A percentile compares a stretch with the other conserved stretches of the same genome.
Evolutionary conservation across 1,140 invertebrate genomes (phyloP).

Genomic region (Drosophila triauraria): DNA sequence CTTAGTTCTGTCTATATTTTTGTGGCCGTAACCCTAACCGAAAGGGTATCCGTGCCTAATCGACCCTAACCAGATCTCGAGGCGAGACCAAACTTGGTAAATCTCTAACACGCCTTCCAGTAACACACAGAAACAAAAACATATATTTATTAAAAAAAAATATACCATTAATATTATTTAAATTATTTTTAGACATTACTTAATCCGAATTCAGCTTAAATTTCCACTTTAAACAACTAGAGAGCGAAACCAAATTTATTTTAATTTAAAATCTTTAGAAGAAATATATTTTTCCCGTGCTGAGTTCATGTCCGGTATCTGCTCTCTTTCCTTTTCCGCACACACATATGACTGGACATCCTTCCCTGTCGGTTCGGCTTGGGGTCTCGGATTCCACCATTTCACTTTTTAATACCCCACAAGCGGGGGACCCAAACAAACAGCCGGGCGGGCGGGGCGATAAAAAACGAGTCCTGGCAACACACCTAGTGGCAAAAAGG

Average conservation of each 20-base stretch:
- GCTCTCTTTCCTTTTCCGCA: background rate
- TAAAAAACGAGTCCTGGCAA: slow-evolving; percentile 65
- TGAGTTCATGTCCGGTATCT: background rate
- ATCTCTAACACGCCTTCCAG: slow-evolving; percentile 3
- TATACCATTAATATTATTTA: too few species aligned
- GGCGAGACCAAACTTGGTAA: slow-evolving; percentile 5
- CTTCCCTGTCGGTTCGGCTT: slow-evolving; percentile 12
- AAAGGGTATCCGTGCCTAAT: slow-evolving; percentile 21
- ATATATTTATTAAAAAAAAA: background rate
- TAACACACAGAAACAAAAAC: background rate
- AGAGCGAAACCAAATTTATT: too few species aligned
- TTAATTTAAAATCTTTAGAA: too few species aligned
- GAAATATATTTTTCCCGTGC: background rate
- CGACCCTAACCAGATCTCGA: slow-evolving; percentile 14
- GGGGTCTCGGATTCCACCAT: slow-evolving; percentile 46
- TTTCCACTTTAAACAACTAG: too few species aligned
- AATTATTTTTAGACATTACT: background rate
- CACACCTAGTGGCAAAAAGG: slow-evolving; percentile 72
- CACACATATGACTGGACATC: slow-evolving; percentile 46
- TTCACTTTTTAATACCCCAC: slow-evolving; percentile 71
- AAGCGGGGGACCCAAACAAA: slow-evolving; percentile 52
- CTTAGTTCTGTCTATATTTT: slow-evolving; percentile 19
- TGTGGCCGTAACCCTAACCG: slow-evolving; percentile 21
- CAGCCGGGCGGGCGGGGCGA: slow-evolving; percentile 31
- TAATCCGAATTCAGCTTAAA: background rate